Evolutionary conservation across 2,113 vertebrate species (phyloP).

Genomic region (Heterocephalus glaber): DNA sequence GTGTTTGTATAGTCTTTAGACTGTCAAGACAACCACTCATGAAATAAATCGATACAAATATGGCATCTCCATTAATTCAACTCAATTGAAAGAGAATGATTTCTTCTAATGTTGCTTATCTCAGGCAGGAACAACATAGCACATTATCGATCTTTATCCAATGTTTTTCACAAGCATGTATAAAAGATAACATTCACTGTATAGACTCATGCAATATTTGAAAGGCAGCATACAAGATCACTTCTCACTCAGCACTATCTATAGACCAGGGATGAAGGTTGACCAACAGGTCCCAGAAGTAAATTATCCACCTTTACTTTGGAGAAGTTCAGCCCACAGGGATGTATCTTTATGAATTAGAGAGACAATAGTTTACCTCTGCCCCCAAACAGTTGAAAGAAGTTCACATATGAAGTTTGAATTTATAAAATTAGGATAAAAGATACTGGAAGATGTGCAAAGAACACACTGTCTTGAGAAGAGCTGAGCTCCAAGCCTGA

Average conservation of each 20-base stretch:
- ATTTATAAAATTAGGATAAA: background rate
- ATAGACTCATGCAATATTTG: background rate
- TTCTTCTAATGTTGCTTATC: background rate
- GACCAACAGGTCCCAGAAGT: background rate
- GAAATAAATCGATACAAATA: background rate
- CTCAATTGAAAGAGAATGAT: background rate
- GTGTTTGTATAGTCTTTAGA: background rate
- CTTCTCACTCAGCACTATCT: background rate
- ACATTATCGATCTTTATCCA: background rate
- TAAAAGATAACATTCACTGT: background rate
- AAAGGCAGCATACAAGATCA: background rate
- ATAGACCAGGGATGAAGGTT: background rate
- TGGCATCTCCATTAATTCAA: background rate
- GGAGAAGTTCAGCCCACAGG: background rate
- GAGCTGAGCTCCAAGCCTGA: background rate
- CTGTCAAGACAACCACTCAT: background rate
- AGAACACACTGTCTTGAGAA: background rate
- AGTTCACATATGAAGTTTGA: background rate
- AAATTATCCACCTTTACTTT: background rate
- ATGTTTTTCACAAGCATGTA: background rate
- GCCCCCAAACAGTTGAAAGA: background rate
- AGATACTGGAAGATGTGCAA: background rate
- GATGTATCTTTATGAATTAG: background rate
- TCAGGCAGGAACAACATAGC: background rate
- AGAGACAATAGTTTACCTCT: background rate